These are phyloP conservation scores for Nephila pilipes DNA, from an alignment of 1,140 invertebrate genomes.

Conservation along the genomic window DNA sequence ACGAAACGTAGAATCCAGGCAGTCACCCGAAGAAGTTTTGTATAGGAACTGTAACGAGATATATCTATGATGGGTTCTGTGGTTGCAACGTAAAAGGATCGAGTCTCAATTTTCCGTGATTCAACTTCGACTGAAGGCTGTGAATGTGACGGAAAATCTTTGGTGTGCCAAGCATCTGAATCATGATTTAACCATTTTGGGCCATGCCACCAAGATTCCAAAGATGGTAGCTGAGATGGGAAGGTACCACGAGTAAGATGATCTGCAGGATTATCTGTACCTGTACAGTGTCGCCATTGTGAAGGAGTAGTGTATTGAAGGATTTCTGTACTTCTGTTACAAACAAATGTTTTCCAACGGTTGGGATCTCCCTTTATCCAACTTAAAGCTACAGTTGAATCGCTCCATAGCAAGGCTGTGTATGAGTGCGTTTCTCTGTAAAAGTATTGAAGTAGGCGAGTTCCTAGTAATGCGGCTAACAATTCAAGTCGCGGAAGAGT, in stretches of 20 bases:
- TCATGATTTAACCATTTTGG: not conserved
- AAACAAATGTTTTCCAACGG: conserved; percentile 71
- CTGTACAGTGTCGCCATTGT: conserved; percentile 56
- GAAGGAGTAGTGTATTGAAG: not conserved
- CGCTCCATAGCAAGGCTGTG: conserved; percentile 35
- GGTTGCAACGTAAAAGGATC: not conserved
- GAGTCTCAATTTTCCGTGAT: not conserved
- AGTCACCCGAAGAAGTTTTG: not conserved
- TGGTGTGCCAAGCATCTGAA: no score
- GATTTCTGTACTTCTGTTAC: conserved; percentile 70
- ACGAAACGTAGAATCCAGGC: not conserved
- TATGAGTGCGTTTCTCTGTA: not conserved
- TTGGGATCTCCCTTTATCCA: conserved; percentile 48
- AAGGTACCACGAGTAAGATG: conserved; percentile 24
- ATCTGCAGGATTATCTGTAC: conserved; percentile 60
- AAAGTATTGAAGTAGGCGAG: not conserved
- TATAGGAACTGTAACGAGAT: not conserved
- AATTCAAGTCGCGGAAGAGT: not conserved
- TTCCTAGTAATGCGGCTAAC: not conserved
- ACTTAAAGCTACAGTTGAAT: conserved; percentile 46
- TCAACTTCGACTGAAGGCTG: not conserved
- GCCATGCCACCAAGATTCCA: conserved; percentile 12
- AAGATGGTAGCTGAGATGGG: not conserved
- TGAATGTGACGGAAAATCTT: not conserved
- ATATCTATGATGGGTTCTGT: not conserved